phyloP scores from a whole-genome alignment of 2,797 vertebrate species.

The Schizopygopsis pylzovi region DNA sequence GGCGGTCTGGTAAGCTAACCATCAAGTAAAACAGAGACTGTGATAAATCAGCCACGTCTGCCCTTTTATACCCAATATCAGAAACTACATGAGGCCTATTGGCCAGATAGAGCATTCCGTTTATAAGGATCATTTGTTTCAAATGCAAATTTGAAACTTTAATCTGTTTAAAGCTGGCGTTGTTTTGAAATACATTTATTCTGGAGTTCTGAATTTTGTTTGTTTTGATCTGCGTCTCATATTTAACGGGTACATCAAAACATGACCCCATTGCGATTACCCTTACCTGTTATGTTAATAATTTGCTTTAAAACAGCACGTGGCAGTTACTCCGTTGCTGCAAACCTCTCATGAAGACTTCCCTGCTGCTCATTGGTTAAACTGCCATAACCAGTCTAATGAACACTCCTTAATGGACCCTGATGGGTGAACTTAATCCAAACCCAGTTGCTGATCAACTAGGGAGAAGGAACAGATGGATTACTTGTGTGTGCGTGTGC shows the following conservation, averaged over 20 bases:
- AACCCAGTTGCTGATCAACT: conserved; percentile 54
- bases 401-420: conserved; percentile 48
- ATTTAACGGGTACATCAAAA: neutral
- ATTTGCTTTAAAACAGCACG: conserved; percentile 21
- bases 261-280: neutral
- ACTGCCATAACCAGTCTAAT: conserved; percentile 45
- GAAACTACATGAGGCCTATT: conserved; percentile 23
- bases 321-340: neutral
- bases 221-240: neutral
- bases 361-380: conserved; percentile 34
- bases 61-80: conserved; percentile 8
- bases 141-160: neutral
- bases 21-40: conserved; percentile 10
- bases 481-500: conserved; percentile 44
- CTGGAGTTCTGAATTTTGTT: neutral
- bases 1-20: conserved; percentile 30
- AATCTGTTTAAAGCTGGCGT: too few species aligned
- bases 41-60: conserved; percentile 30
- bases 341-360: conserved; percentile 32
- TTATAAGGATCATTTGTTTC: neutral
- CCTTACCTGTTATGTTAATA: conserved; percentile 8
- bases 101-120: neutral
- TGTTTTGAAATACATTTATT: neutral
- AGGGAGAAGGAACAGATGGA: conserved; percentile 63
- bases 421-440: conserved; percentile 54